A percentile compares a stretch with the other conserved stretches of the same genome.
Evolutionary conservation across 2,113 vertebrate species (phyloP).

Genomic region (Protomyctophum bolini): DNA sequence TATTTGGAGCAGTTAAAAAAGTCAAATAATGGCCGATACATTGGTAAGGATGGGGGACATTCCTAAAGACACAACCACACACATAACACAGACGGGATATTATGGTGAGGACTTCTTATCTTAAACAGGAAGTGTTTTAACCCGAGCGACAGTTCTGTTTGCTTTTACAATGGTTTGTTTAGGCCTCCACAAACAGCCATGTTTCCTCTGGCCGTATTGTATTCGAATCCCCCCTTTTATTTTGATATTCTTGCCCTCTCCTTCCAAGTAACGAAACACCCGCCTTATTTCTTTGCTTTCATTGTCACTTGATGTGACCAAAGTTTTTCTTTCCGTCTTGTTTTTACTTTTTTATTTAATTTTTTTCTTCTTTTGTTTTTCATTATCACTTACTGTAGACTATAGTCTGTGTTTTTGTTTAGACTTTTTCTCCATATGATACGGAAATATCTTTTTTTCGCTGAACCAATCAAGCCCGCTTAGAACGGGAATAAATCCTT

Average conservation of each 20-base stretch:
- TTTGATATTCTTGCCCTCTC: slow-evolving; percentile 43
- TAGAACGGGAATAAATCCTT: background rate
- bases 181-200: slow-evolving; percentile 34
- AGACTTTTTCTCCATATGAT: background rate
- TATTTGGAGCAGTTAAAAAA: no score
- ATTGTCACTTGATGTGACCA: slow-evolving; percentile 32
- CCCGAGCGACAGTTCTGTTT: slow-evolving; percentile 43
- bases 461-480: background rate
- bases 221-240: slow-evolving; percentile 58
- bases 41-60: background rate
- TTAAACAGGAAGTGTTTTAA: slow-evolving; percentile 69
- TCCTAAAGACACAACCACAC: background rate
- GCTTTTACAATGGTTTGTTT: slow-evolving; percentile 65
- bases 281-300: slow-evolving; percentile 20
- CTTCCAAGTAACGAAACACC: slow-evolving; percentile 48
- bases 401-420: slow-evolving; percentile 31
- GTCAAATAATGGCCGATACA: no score
- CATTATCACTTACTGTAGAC: background rate
- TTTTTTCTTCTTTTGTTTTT: background rate
- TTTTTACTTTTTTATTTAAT: slow-evolving; percentile 23
- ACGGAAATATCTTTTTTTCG: slow-evolving; percentile 29
- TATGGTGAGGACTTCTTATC: slow-evolving; percentile 51
- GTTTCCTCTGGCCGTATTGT: slow-evolving; percentile 47
- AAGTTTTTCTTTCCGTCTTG: slow-evolving; percentile 24
- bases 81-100: slow-evolving; percentile 54